Conservation (phyloP, 2,113 vertebrate species). For the Ascaphus truei region DNA sequence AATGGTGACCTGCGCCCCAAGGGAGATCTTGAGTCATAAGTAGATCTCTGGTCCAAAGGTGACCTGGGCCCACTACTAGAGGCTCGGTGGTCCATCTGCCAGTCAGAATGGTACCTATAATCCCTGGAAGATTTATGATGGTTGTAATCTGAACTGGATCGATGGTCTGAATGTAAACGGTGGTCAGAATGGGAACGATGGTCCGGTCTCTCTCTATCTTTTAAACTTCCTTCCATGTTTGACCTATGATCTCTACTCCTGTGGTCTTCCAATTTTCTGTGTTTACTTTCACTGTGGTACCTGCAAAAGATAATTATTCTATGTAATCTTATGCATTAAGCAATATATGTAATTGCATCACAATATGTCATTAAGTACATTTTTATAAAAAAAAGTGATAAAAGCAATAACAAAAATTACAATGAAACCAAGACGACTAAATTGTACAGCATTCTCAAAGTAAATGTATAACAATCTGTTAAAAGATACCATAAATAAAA, state of each 20-base stretch:
- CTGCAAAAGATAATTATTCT: conserved; percentile 63
- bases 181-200: conserved; percentile 78
- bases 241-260: conserved; percentile 84
- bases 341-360: no score
- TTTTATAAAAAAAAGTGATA: no score
- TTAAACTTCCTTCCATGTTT: conserved; percentile 68
- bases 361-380: no score
- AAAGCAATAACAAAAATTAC: no score
- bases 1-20: conserved; percentile 85
- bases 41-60: conserved; percentile 86
- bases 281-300: conserved; percentile 88
- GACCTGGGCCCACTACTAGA: conserved; percentile 83
- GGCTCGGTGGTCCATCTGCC: conserved; percentile 86
- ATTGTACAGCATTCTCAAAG: no score
- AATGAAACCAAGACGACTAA: no score
- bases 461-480: no score
- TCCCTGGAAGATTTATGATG: conserved; percentile 82
- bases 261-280: conserved; percentile 88
- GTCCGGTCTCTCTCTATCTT: conserved; percentile 74
- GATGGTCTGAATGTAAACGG: conserved; percentile 72
- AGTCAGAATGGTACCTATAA: conserved; percentile 92
- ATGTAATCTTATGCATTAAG: no score
- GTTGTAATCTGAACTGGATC: conserved; percentile 67
- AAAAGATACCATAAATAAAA: no score
- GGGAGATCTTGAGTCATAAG: conserved; percentile 85